Evolutionary conservation across 2,888 invertebrate genomes (phyloP), one percentile per base, ranked within the genome.

Genomic region (Pachymerium ferrugineum): DNA sequence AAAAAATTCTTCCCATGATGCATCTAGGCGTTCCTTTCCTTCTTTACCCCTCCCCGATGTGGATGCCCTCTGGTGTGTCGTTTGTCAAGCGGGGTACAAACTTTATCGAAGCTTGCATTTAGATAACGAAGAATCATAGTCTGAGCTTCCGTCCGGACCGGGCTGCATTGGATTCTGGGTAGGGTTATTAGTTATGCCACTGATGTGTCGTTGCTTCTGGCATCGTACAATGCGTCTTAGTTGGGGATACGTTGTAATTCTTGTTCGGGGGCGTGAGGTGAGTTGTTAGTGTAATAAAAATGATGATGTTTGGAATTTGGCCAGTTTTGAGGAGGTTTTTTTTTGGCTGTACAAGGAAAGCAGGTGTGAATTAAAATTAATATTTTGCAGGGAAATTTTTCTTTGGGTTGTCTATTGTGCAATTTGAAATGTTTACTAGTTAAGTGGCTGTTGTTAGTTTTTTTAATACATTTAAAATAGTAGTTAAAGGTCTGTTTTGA

Each of bases 111-210:
- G 47, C 47, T 54, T 54, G 47, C 47, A 54, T 54, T 54, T 54
- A 54, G 47, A 54, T 54, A 54, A 54, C 47, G 47, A 54, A 54
- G 47, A 54, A 54, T 54, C 47, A 54, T 54, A 54, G 47, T 54
- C 47, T 54, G 47, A 5, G 47, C 47, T 54, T 54, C 47, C 47
- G 47, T 54, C 47, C 47, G 47, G 47, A 22, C 47, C 47, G 22
- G 19, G 47, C 19, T 22, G 47, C 47, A 19, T 3, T 0, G 47
- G 47, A 54, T 54, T 54, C n/a, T 54, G 47, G 47, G 47, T 54
- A 22, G 47, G 47, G 47, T 54, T 54, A 54, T 54, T 54, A 54
- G 47, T 54, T 54, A 54, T 54, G 47, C 47, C 47, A 54, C 47
- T 54, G 47, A 54, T 54, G 47, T 54, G 47, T 54, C 47, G 47